Evolutionary conservation across 53 echinoderm and acorn worm genomes (phyloP).

Genomic region (Echinarachnius parma): DNA sequence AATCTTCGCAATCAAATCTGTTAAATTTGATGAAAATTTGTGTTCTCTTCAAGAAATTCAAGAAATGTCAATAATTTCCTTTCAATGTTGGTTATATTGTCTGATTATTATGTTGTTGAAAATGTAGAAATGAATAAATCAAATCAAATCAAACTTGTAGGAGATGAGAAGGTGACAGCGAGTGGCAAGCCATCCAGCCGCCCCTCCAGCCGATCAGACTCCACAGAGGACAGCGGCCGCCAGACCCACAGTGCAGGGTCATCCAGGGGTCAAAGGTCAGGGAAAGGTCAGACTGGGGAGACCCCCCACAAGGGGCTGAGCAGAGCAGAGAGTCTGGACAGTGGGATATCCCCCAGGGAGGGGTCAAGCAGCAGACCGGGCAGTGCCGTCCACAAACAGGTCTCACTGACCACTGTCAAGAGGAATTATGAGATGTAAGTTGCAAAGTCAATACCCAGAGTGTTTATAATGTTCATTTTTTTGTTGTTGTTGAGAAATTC

Average conservation of each 20-base stretch:
- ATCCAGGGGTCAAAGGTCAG: slow-evolving; percentile 37
- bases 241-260: slow-evolving; percentile 64
- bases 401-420: slow-evolving; percentile 78
- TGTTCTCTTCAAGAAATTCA: too few species aligned
- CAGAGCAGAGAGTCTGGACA: slow-evolving; percentile 7
- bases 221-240: slow-evolving; percentile 31
- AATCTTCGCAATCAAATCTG: too few species aligned
- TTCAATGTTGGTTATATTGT: too few species aligned
- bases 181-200: too few species aligned
- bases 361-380: slow-evolving; percentile 28
- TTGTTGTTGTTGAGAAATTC: too few species aligned
- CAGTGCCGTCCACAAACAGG: slow-evolving; percentile 62
- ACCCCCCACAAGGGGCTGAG: not conserved
- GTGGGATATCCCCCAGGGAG: slow-evolving; percentile 27
- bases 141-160: too few species aligned
- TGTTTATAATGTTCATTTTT: not conserved
- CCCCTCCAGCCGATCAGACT: slow-evolving; percentile 1
- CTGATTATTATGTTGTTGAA: too few species aligned
- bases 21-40: too few species aligned
- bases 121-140: too few species aligned
- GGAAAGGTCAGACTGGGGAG: slow-evolving; percentile 15
- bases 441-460: not conserved
- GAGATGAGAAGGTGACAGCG: too few species aligned
- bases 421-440: slow-evolving; percentile 90
- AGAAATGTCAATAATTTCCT: too few species aligned